Evolutionary conservation across 2,113 vertebrate genomes (phyloP).

Genomic region (Silurus meridionalis): DNA sequence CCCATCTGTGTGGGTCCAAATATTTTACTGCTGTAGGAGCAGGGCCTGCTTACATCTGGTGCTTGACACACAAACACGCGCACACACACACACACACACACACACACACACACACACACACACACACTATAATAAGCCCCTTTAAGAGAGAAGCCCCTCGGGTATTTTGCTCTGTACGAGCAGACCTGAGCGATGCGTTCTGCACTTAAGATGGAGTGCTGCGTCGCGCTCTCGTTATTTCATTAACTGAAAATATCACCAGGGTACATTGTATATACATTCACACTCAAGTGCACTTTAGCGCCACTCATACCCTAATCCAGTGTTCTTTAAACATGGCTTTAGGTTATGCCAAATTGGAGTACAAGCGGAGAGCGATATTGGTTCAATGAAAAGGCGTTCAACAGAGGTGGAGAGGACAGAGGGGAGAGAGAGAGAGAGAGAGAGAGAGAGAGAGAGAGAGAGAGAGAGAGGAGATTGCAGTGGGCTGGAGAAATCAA

Average conservation of each 20-base stretch:
- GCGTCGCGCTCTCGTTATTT: not conserved
- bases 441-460: not conserved
- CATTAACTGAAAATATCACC: conserved; percentile 31
- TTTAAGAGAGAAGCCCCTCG: conserved; percentile 28
- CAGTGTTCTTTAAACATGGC: not conserved
- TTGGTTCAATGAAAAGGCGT: conserved; percentile 31
- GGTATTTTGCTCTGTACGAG: conserved; percentile 24
- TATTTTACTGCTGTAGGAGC: conserved; percentile 9
- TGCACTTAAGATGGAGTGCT: conserved; percentile 17
- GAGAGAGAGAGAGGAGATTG: conserved; percentile 28
- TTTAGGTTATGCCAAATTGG: not conserved
- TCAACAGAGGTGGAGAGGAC: not conserved
- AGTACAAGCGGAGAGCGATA: conserved; percentile 23
- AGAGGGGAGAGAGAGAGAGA: not conserved
- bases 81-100: not conserved
- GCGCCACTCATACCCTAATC: not conserved
- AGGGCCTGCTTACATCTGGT: conserved; percentile 36
- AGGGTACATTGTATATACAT: conserved; percentile 3
- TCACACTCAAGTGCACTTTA: conserved; percentile 1
- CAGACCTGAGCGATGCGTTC: conserved; percentile 18
- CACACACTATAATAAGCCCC: conserved; percentile 8
- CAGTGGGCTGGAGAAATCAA: conserved; percentile 51
- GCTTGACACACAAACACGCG: conserved; percentile 20
- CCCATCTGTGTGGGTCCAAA: conserved; percentile 27
- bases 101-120: not conserved